Evolutionary conservation across 2,113 vertebrate genomes (phyloP).

Genomic region (Lasiurus cinereus): DNA sequence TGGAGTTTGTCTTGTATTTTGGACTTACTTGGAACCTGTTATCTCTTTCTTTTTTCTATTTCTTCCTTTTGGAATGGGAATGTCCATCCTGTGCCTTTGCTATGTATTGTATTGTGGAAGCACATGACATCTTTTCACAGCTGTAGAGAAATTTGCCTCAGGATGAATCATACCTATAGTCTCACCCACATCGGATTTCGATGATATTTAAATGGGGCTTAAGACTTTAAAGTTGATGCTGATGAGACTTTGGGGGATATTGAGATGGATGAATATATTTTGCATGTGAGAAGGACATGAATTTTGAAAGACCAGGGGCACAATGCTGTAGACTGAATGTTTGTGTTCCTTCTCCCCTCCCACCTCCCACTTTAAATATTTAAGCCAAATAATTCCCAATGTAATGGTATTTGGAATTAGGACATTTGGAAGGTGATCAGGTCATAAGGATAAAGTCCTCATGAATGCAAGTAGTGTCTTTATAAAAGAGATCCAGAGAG

Average conservation of each 20-base stretch:
- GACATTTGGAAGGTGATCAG: neutral
- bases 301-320: neutral
- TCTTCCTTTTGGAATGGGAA: neutral
- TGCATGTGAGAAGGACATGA: neutral
- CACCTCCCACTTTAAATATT: neutral
- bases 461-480: neutral
- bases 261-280: neutral
- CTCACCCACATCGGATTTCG: neutral
- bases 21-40: neutral
- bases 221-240: neutral
- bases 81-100: neutral
- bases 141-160: neutral
- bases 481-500: neutral
- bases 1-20: neutral
- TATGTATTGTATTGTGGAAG: neutral
- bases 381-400: neutral
- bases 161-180: neutral
- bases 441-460: neutral
- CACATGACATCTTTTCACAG: neutral
- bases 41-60: neutral
- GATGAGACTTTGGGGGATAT: neutral
- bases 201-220: neutral
- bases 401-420: neutral
- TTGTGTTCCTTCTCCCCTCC: neutral
- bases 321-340: neutral